These are phyloP conservation scores for Heteronetta atricapilla DNA, from an alignment of 2,113 vertebrate genomes.

Conservation along the genomic window DNA sequence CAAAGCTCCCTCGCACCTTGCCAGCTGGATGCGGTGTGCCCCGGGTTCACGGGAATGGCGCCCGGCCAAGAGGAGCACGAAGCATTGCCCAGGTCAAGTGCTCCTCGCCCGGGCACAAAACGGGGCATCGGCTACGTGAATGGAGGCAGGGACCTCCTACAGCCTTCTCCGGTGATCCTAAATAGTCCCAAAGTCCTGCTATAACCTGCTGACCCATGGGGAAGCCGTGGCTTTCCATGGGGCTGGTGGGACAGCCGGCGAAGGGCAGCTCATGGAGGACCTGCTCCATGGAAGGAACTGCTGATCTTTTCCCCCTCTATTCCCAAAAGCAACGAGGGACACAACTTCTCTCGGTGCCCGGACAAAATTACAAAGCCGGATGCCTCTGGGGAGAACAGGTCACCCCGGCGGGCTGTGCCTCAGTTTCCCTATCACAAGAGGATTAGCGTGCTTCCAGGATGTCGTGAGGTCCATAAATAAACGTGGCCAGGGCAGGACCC, in stretches of 20 bases:
- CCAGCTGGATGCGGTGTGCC: constrained; percentile 31
- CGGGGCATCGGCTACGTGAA: not conserved
- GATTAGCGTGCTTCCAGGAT: constrained; percentile 14
- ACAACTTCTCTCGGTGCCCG: not conserved
- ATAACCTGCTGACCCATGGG: fast-evolving
- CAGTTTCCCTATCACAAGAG: not conserved
- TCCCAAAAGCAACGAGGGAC: not conserved
- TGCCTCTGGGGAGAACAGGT: not conserved
- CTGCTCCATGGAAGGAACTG: not conserved
- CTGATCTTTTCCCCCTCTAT: not conserved
- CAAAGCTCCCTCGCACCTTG: not conserved
- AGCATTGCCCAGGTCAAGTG: not conserved
- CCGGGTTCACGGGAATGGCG: not conserved
- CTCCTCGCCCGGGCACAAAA: not conserved
- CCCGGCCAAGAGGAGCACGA: not conserved
- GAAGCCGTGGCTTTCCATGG: not conserved
- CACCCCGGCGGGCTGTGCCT: not conserved
- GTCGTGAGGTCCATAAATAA: not conserved
- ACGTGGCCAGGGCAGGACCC: not conserved
- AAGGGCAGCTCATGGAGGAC: not conserved
- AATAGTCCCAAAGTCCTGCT: not conserved
- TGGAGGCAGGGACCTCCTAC: not conserved
- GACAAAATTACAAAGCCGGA: not conserved
- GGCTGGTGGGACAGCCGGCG: not conserved
- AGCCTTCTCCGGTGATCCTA: fast-evolving